Evolutionary conservation across 2,888 invertebrate genomes (phyloP), one percentile per base, ranked within the genome.

Genomic region (Hypselothyrea guttata): DNA sequence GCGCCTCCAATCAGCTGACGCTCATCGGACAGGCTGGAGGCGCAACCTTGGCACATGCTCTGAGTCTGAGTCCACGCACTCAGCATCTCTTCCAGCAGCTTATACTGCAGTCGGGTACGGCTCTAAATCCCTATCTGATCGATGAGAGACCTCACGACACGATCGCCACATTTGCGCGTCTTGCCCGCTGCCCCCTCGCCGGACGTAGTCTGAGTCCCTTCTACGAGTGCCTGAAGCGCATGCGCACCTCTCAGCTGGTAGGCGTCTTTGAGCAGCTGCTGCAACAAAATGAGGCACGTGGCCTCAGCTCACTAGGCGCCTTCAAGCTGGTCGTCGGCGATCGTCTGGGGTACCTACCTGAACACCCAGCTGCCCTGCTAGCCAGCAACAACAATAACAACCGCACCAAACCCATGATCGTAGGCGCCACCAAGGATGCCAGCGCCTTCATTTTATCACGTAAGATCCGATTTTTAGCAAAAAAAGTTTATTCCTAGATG

Each of bases 21-120:
- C 72, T 92, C 2, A 88, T 91, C 38, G 92, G 92, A 1, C 91
- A 92, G 72, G 91, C 92, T 15, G 91, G 91, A 38, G 91, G 92
- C 1, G 91, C 90, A 1, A 90, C 89, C 0, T 88, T 92, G 22
- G 91, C 90, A 0, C 90, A 91, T 13, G 88, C 91, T 1, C 85
- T 92, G 27, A 87, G 90, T 54, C 71, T 90, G 8, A 91, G 90
- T 68, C 90, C 90, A 7, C 84, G 89, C 52, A 86, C 87, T 0
- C 55, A 75, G 15, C 71, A 79, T n/a, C 65, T 92, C 16, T 92
- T 92, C 69, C 90, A 91, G 49, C 88, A 90, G 56, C 88, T 90
- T 5, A 92, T 92, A 46, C 83, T 91, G 4, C 91, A 92, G 71
- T 92, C 92, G 42, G 92, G 92, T 3, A 91, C 91, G 1, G 90